Evolutionary conservation across 92 coral and sea anemone genomes (phyloP).

Genomic region (Epizoanthus illoricatus): DNA sequence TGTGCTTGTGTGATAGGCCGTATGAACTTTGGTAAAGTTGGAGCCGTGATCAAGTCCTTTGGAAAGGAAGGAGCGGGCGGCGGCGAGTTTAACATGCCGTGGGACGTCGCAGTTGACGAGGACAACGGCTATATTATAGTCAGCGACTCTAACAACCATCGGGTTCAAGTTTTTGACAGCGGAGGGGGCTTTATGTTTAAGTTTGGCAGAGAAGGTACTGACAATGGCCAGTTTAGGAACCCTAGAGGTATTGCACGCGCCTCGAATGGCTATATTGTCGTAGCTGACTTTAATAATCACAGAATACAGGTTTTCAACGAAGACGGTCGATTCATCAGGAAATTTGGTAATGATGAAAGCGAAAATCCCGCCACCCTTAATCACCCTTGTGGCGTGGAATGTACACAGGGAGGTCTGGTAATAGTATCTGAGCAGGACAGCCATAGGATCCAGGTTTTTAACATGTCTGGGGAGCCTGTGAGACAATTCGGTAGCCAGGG

Average conservation of each 20-base stretch:
- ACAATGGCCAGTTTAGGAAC: constrained; percentile 84
- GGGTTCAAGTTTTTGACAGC: constrained; percentile 91
- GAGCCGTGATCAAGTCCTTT: constrained; percentile 72
- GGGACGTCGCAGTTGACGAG: constrained; percentile 91
- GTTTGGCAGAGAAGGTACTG: constrained; percentile 82
- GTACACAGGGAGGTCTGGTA: constrained; percentile 81
- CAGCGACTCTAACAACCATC: constrained; percentile 90
- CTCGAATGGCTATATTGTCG: constrained; percentile 82
- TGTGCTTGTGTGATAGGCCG: constrained; percentile 43
- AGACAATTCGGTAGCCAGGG: constrained; percentile 89
- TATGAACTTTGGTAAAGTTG: constrained; percentile 83
- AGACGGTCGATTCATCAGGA: constrained; percentile 87
- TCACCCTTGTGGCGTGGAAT: constrained; percentile 93
- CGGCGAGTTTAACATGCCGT: constrained; percentile 91
- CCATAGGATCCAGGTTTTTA: constrained; percentile 87
- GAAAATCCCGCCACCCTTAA: constrained; percentile 72
- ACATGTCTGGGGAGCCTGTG: constrained; percentile 78
- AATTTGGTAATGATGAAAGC: constrained; percentile 73
- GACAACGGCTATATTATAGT: constrained; percentile 80
- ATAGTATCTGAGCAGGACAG: constrained; percentile 91
- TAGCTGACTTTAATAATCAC: constrained; percentile 94
- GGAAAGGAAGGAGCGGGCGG: constrained; percentile 94
- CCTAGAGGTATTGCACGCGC: constrained; percentile 84
- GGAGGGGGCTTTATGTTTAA: constrained; percentile 88
- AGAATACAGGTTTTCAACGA: constrained; percentile 91